Evolutionary conservation across 2,888 invertebrate species (phyloP).

Genomic region (Strigamia crassipes): DNA sequence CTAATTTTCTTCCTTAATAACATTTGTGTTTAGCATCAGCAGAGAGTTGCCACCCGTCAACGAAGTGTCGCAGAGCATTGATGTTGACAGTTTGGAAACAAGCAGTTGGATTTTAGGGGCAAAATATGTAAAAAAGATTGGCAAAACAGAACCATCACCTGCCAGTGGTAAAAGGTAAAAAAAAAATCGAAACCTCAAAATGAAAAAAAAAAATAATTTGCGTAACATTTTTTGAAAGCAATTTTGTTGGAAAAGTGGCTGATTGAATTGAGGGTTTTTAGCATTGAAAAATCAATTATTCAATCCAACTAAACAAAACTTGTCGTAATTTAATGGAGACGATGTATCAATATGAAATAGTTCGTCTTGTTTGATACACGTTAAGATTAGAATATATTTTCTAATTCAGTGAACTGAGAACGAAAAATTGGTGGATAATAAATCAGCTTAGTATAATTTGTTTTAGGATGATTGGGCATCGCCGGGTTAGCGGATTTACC

Average conservation of each 20-base stretch:
- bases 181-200: no score
- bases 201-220: no score
- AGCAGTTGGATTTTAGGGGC: constrained; percentile 88
- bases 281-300: no score
- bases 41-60: constrained; percentile 71
- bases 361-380: background rate
- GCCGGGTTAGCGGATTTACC: background rate
- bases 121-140: constrained; percentile 77
- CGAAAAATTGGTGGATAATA: constrained; percentile 24
- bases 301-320: no score
- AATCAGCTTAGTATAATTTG: background rate
- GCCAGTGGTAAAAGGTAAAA: constrained; percentile 54
- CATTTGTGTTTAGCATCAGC: constrained; percentile 60
- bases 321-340: no score
- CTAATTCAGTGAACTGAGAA: constrained; percentile 1
- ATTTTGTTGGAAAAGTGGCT: no score
- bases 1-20: background rate
- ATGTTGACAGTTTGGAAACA: constrained; percentile 83
- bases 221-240: no score
- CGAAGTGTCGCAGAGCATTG: constrained; percentile 66
- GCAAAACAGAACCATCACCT: constrained; percentile 57
- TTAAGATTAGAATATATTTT: background rate
- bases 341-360: background rate
- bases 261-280: no score
- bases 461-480: background rate